These are phyloP conservation scores for Eupithecia subfuscata DNA, from an alignment of 2,888 invertebrate species.

Conservation along the genomic window DNA sequence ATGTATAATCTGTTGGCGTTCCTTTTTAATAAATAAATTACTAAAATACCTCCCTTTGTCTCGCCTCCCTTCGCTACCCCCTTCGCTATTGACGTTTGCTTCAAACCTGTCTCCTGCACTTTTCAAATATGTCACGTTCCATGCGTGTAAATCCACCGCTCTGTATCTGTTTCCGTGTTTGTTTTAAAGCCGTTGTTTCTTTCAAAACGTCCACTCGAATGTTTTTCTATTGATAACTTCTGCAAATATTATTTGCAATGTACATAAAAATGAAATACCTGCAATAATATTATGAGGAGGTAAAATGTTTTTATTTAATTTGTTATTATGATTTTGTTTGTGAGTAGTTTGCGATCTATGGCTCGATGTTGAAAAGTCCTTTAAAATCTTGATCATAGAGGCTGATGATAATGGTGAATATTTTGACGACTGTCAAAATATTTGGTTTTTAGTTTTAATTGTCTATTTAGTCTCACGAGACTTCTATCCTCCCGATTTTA, in stretches of 20 bases:
- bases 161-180: neutral
- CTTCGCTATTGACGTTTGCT: neutral
- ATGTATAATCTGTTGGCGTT: no score
- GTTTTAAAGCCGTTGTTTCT: neutral
- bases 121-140: neutral
- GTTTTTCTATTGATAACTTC: neutral
- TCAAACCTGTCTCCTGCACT: neutral
- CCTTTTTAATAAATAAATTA: no score
- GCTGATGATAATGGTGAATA: no score
- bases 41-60: neutral
- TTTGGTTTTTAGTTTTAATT: no score
- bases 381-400: no score
- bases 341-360: no score
- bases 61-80: neutral
- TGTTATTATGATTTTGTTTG: no score
- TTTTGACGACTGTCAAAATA: no score
- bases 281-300: neutral
- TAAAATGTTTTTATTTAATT: neutral
- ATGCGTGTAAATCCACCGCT: slow-evolving; percentile 4
- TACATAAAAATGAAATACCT: neutral
- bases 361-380: no score
- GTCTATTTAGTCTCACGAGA: no score
- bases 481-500: no score
- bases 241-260: neutral
- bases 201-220: neutral